Evolutionary conservation across 2,113 vertebrate species (phyloP), one percentile per base, ranked within the genome.

Genomic region (Promerops cafer): DNA sequence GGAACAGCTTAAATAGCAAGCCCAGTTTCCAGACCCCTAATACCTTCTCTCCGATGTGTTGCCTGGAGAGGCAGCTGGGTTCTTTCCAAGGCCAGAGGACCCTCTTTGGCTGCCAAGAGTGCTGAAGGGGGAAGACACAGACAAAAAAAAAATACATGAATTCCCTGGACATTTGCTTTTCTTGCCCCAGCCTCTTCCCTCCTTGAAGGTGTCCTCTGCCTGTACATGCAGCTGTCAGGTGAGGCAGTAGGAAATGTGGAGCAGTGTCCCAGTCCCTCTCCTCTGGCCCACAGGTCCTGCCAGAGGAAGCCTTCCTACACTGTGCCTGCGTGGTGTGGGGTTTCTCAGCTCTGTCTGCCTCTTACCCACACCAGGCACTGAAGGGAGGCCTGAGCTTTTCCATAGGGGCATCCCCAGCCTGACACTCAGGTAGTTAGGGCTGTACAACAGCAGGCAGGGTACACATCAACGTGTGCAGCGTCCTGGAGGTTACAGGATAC

Each of bases 61-160:
- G 45, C 35, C 71, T 83, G 53, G 45, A 90, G 66, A 89, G 57
- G 63, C 81, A 76, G 21, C 66, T 87, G 90, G 71, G 75, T 49
- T 72, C 53, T 78, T 89, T 90, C 79, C 63, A 95, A 80, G 66
- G 76, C 54, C 47, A 70, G 45, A 86, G 50, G 39, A 92, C 54
- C 33, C 59, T 75, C 23, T 90, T 63, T 2, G 3, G 63, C 86
- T 93, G 94, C 93, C 64, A 54, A 47, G 37, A 94, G 21, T 49
- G 14, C 59, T 71, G 66, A 69, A 66, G 28, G 27, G 59, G 45
- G 30, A 74, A 72, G 47, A 42, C 19, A 33, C 13, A 54, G 63
- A 76, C 13, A 2, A 77, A 83, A 86, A 83, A 86, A 15, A 21
- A 66, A 63, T 4, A 1, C 16, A 16, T 66, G 2, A 61, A 66